These are phyloP conservation scores for Drosophila nannoptera DNA, from an alignment of 1,140 invertebrate species.

Conservation along the genomic window DNA sequence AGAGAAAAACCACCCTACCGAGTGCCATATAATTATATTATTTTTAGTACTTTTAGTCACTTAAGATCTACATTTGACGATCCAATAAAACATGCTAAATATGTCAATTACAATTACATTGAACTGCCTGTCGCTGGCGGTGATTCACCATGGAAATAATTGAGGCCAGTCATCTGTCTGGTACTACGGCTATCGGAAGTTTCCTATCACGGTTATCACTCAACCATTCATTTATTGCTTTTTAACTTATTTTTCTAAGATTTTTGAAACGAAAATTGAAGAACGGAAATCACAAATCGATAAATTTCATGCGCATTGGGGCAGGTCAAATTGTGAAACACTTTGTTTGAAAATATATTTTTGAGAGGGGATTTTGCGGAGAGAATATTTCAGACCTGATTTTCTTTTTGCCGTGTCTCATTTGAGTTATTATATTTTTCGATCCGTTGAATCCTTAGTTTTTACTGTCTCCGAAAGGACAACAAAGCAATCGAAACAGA, in stretches of 20 bases:
- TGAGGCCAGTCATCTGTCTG: too few relatives aligned
- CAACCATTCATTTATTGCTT: too few relatives aligned
- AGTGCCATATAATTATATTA: conserved; percentile 45
- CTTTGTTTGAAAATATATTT: conserved; percentile 52
- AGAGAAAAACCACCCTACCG: conserved; percentile 52
- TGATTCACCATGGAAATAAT: too few relatives aligned
- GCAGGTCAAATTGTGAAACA: conserved; percentile 27
- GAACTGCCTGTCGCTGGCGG: too few relatives aligned
- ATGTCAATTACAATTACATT: not conserved
- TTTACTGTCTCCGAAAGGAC: conserved; percentile 59
- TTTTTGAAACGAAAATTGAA: conserved; percentile 2
- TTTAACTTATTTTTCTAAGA: too few relatives aligned
- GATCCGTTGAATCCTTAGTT: conserved; percentile 59
- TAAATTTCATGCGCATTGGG: not conserved
- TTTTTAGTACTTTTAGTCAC: conserved; percentile 53
- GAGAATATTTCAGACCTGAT: conserved; percentile 16
- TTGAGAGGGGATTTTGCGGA: conserved; percentile 63
- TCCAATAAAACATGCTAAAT: conserved; percentile 40
- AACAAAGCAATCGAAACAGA: conserved; percentile 31
- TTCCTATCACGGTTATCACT: too few relatives aligned
- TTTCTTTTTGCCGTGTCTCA: conserved; percentile 46
- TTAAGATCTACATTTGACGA: not conserved
- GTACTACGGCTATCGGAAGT: too few relatives aligned
- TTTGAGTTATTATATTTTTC: conserved; percentile 41
- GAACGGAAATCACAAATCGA: too few relatives aligned